Evolutionary conservation across 2,797 vertebrate genomes (phyloP), one percentile per base, ranked within the genome.

Genomic region (Heterohyrax brucei): DNA sequence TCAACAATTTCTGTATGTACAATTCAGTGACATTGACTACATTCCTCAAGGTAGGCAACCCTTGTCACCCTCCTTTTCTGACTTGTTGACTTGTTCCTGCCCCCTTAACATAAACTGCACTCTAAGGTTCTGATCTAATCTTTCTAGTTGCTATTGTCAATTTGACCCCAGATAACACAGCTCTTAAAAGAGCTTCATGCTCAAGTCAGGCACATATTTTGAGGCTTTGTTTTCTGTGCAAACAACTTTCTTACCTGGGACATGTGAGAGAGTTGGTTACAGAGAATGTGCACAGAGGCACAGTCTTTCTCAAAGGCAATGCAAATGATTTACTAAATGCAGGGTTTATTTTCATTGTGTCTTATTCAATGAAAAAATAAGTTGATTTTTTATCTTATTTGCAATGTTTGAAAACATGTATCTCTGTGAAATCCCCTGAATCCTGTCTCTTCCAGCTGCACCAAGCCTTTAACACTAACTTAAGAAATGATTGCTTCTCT

Each of bases 361-460:
- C 39, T 80, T 46, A 62, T 81, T 76, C 78, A 44, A 76, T 75
- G 21, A 81, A 28, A 79, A 94, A 85, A 86, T 76, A 78, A 93
- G 81, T 72, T n/a, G 48, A 73, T 81, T 82, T 82, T 79, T 24
- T 7, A 95, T 64, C 39, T 86, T 89, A 0, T 64, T 87, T 76
- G 50, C 24, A 61, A 12, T 68, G 30, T 89, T 91, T 93, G 61
- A 26, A 83, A 73, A 26, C 59, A 62, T 7, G 0, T 22, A 1
- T 66, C 8, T 59, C 44, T 59, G 64, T 87, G 46, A 88, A 84
- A 68, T 18, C 66, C 30, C 66, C 30, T 70, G 26, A 68, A 22
- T 70, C 14, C 2, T 66, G 4, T 70, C 10, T 48, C 2, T 77
- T 91, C 22, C 44, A 87, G 13, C 16, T 14, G 24, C 6, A 3